A percentile compares a stretch with the other conserved stretches of the same genome.
Conservation (phyloP, 37 sponge, comb jelly and placozoan genomes). For the Halisarca cf. caerulea region DNA sequence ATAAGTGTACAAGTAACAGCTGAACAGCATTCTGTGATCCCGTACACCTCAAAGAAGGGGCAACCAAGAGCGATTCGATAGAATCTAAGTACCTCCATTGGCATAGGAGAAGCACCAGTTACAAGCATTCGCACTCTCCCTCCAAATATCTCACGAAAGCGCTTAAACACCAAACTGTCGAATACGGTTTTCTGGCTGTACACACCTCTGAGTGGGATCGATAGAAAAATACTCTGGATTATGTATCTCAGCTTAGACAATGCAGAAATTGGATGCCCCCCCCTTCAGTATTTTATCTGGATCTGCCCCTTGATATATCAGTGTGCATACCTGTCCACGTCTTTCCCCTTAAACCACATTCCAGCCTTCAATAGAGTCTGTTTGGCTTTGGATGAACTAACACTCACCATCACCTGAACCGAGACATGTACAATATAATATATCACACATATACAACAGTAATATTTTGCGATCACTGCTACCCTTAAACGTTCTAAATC, state of each 20-base stretch:
- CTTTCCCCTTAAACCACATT: slow-evolving; percentile 66
- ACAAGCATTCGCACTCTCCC: slow-evolving; percentile 80
- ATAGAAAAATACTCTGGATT: no score
- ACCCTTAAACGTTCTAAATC: no score
- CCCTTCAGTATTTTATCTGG: no score
- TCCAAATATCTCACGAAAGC: slow-evolving; percentile 78
- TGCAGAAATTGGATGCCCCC: no score
- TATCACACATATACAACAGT: no score
- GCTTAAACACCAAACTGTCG: slow-evolving; percentile 85
- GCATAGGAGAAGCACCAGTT: slow-evolving; percentile 93
- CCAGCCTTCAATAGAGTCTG: slow-evolving; percentile 76
- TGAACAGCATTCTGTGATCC: slow-evolving; percentile 90
- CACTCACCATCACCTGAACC: slow-evolving; percentile 77
- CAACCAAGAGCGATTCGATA: slow-evolving; percentile 78
- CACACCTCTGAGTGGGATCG: slow-evolving; percentile 86
- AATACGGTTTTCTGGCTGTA: slow-evolving; percentile 61
- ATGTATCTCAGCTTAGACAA: no score
- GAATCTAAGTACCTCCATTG: slow-evolving; percentile 72
- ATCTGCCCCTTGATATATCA: no score
- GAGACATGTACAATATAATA: no score
- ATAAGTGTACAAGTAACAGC: slow-evolving; percentile 62
- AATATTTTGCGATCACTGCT: no score
- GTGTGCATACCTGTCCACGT: slow-evolving; percentile 56
- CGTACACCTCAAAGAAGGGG: slow-evolving; percentile 89
- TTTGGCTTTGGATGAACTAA: slow-evolving; percentile 66